These are phyloP conservation scores for Prunella fulvescens DNA, from an alignment of 2,113 vertebrate genomes.

Conservation along the genomic window DNA sequence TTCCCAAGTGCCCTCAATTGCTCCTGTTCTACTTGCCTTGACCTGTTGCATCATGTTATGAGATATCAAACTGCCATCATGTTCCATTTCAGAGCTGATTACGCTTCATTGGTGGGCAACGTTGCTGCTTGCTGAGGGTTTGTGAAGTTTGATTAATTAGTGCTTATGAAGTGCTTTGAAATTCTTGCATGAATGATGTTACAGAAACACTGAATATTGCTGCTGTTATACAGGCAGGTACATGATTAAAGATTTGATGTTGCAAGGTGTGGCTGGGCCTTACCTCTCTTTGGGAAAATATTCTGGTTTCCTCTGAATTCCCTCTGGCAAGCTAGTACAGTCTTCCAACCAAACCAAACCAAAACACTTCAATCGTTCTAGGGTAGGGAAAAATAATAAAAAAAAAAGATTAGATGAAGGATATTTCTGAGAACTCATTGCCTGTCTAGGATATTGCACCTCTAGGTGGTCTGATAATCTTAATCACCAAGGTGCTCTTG, in stretches of 20 bases:
- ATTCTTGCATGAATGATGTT: constrained; percentile 45
- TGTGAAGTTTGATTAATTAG: constrained; percentile 61
- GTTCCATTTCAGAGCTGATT: constrained; percentile 35
- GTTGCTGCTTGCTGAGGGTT: constrained; percentile 34
- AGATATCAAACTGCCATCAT: constrained; percentile 52
- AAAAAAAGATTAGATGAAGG: constrained; percentile 45
- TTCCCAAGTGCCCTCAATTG: constrained; percentile 21
- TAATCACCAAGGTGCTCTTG: no score
- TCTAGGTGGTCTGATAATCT: constrained; percentile 59
- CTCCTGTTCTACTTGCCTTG: constrained; percentile 50
- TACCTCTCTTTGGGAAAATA: constrained; percentile 17
- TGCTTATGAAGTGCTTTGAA: constrained; percentile 56
- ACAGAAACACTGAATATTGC: constrained; percentile 30
- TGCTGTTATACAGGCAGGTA: constrained; percentile 35
- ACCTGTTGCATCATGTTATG: constrained; percentile 8
- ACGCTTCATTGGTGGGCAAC: constrained; percentile 23
- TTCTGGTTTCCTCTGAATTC: constrained; percentile 30
- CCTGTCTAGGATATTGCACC: constrained; percentile 22
- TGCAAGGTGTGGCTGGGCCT: constrained; percentile 34
- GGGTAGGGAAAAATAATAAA: background rate
- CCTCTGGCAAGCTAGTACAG: constrained; percentile 31
- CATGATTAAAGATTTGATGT: constrained; percentile 56
- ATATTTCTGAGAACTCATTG: constrained; percentile 36
- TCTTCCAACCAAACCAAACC: constrained; percentile 37
- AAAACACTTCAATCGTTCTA: constrained; percentile 11